Base-by-base conservation (phyloP, 2,888 invertebrate species). In the Apamea sordens region DNA sequence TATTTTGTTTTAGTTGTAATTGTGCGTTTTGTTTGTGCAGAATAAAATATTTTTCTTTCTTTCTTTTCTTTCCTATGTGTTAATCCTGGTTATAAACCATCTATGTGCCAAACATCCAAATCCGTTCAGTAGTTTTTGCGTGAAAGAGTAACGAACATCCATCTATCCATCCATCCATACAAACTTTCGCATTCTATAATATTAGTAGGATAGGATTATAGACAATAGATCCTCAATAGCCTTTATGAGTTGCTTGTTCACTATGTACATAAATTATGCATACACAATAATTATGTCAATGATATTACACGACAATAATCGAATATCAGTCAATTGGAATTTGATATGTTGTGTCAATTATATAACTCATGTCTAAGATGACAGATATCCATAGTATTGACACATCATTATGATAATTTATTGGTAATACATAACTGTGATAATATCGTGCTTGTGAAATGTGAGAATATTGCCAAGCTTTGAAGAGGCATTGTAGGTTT, bases 281-380 rank as follows among this genome's bases (percentile, higher is more conserved):
- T 24, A 41, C 2, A 8, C 50, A 83, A 83, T 53, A 83, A 83
- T 53, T 61, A 77, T 76, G 59, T 11, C 36, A 68, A 77, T 68
- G 1, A 28, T 56, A 83, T 36, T 44, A 83, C 59, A n/a, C 8
- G 24, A 24, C 36, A 44, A 44, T 76, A 80, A 32, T 24, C 36
- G 28, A 77, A 84, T 63, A 63, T 47, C 53, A 63, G 83, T 83
- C 77, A 68, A 36, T 53, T 44, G 44, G 79, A n/a, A 56, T 64
- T 53, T 73, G 74, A 83, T 83, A 36, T 41, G 53, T 1, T 36
- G 8, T 21, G 61, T 47, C 84, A 36, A 84, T 83, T 63, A 77
- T 36, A 44, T 77, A 80, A 53, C 18, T 77, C 53, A 63, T 56
- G 44, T 36, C 28, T 36, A 21, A 77, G 78, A 77, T 56, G 84